Conservation (phyloP, 2,113 vertebrate genomes). For the Laticauda colubrina region DNA sequence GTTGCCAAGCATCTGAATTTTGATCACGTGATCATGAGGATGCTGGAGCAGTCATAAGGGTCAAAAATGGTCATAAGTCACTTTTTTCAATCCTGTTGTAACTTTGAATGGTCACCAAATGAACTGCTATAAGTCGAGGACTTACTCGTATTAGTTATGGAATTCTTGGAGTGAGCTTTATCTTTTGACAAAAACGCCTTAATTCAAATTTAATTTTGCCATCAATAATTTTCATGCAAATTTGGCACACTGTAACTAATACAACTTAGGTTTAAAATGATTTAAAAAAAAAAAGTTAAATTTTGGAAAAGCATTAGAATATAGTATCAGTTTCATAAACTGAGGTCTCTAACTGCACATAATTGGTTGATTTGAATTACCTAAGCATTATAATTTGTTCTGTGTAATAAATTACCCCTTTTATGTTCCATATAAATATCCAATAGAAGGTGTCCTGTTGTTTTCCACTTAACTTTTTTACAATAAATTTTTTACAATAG, state of each 20-base stretch:
- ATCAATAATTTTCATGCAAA: not conserved
- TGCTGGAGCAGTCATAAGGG: not conserved
- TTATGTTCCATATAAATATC: not conserved
- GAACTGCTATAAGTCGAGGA: not conserved
- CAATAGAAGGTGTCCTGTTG: not conserved
- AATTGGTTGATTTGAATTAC: not conserved
- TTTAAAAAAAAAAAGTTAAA: not conserved
- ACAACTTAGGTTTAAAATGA: not conserved
- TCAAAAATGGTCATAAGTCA: not conserved
- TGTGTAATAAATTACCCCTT: not conserved
- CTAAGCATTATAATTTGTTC: conserved; percentile 1
- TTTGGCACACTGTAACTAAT: not conserved
- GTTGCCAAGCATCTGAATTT: not conserved
- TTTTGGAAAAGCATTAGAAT: not conserved
- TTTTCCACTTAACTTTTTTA: not conserved
- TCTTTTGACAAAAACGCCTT: not conserved
- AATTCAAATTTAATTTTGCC: not conserved
- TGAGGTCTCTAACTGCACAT: not conserved
- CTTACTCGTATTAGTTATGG: not conserved
- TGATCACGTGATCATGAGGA: not conserved
- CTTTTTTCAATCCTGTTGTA: not conserved
- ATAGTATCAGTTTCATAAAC: not conserved
- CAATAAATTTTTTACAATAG: not conserved
- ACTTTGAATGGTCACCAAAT: not conserved
- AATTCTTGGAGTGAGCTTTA: not conserved